Conservation (phyloP, 2,113 vertebrate species). For the Tachysurus fulvidraco region DNA sequence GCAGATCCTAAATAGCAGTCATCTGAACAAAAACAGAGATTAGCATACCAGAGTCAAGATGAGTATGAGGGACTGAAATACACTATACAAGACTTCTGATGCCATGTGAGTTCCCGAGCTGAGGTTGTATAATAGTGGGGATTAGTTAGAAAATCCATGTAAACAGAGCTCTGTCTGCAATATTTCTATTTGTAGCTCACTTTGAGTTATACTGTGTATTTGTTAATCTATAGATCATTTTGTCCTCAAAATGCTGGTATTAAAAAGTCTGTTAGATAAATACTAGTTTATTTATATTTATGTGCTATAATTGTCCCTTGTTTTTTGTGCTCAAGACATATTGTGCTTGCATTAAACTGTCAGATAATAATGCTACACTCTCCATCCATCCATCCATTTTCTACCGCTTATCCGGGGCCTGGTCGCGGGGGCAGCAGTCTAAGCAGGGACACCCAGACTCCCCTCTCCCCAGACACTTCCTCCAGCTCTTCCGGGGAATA, state of each 20-base stretch:
- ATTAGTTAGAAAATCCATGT: background rate
- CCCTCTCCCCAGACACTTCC: no score
- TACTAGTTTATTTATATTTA: background rate
- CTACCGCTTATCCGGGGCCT: no score
- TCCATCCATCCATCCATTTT: no score
- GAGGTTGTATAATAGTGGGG: background rate
- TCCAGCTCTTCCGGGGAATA: no score
- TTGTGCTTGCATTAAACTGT: background rate
- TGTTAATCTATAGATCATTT: background rate
- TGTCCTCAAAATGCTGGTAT: background rate
- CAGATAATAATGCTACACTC: background rate
- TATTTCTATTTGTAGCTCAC: background rate
- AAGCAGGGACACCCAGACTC: no score
- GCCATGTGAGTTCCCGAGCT: background rate
- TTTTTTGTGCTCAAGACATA: background rate
- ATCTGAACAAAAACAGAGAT: conserved; percentile 1
- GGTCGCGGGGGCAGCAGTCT: no score
- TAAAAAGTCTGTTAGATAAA: background rate
- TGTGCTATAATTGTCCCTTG: background rate
- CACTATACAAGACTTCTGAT: background rate
- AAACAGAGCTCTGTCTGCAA: background rate
- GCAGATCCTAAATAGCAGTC: conserved; percentile 6
- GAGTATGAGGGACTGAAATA: background rate
- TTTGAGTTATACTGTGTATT: background rate
- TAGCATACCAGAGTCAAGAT: background rate